Conservation (phyloP, 1,140 invertebrate species). For the Drosophila nigrodunni region DNA sequence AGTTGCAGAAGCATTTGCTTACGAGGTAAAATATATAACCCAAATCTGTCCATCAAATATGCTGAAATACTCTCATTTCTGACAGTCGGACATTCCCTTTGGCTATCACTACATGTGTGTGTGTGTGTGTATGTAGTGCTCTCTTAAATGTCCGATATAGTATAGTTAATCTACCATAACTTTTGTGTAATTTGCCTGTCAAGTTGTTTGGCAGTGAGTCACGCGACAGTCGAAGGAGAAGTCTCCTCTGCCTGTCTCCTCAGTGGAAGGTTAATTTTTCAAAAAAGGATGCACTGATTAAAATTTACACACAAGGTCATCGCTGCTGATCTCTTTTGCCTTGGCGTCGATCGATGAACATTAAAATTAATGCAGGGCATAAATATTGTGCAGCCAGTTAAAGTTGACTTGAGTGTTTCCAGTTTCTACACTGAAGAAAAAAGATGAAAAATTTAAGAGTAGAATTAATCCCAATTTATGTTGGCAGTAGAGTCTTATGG, state of each 20-base stretch:
- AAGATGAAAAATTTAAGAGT: too few species aligned
- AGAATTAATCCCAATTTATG: too few species aligned
- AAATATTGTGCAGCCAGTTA: constrained; percentile 64
- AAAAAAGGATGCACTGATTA: constrained; percentile 65
- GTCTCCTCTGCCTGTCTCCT: constrained; percentile 20
- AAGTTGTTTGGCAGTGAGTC: constrained; percentile 32
- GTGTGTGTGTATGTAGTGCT: constrained; percentile 1
- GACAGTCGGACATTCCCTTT: constrained; percentile 36
- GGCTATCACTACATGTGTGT: constrained; percentile 27
- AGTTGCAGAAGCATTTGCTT: constrained; percentile 22
- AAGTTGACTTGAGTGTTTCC: neutral
- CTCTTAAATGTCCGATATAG: neutral
- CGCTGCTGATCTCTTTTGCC: constrained; percentile 36
- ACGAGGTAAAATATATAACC: constrained; percentile 20
- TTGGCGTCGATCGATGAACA: constrained; percentile 41
- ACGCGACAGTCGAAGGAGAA: neutral
- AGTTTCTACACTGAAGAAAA: too few species aligned
- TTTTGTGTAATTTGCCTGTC: constrained; percentile 50
- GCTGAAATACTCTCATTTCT: constrained; percentile 20
- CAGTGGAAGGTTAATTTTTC: constrained; percentile 21
- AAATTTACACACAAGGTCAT: constrained; percentile 79
- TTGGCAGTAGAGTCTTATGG: too few species aligned
- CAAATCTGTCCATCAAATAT: constrained; percentile 47
- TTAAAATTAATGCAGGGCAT: constrained; percentile 77
- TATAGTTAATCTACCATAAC: constrained; percentile 38